Conservation (phyloP, 92 coral and sea anemone genomes). For the Heteractis magnifica region DNA sequence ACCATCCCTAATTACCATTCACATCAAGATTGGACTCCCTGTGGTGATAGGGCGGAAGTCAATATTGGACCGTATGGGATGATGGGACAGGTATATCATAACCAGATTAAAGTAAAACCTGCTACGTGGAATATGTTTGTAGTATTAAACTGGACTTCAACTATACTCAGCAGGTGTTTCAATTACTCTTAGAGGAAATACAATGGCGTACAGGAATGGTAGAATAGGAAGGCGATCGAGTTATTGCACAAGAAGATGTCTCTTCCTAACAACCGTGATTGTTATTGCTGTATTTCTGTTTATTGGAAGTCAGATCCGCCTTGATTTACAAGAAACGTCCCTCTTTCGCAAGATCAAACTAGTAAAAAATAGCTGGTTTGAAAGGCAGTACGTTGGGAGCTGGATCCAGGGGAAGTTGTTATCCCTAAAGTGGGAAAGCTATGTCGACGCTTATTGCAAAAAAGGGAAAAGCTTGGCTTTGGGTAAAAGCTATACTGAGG, state of each 20-base stretch:
- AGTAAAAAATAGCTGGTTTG: slow-evolving; percentile 58
- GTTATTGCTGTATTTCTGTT: slow-evolving; percentile 9
- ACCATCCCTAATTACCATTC: too few species aligned
- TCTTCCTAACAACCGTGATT: neutral
- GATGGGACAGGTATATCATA: too few species aligned
- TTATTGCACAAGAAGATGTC: slow-evolving; percentile 27
- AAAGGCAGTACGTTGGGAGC: slow-evolving; percentile 53
- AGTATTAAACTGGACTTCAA: too few species aligned
- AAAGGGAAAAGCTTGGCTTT: slow-evolving; percentile 49
- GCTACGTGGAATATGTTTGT: neutral
- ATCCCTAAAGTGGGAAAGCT: slow-evolving; percentile 57
- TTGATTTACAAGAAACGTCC: slow-evolving; percentile 53
- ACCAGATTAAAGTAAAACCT: neutral
- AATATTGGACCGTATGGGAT: too few species aligned
- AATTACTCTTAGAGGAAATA: too few species aligned
- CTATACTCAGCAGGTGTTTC: too few species aligned
- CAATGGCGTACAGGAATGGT: slow-evolving; percentile 6
- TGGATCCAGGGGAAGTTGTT: slow-evolving; percentile 50
- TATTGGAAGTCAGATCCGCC: slow-evolving; percentile 33
- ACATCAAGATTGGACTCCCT: too few species aligned
- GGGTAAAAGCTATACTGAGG: slow-evolving; percentile 45
- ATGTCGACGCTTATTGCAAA: slow-evolving; percentile 48
- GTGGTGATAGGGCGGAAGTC: too few species aligned
- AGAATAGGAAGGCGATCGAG: slow-evolving; percentile 4
- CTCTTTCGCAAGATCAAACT: slow-evolving; percentile 56